Evolutionary conservation across 2,888 invertebrate genomes (phyloP), one percentile per base, ranked within the genome.

Genomic region (Steinernema hermaphroditum): DNA sequence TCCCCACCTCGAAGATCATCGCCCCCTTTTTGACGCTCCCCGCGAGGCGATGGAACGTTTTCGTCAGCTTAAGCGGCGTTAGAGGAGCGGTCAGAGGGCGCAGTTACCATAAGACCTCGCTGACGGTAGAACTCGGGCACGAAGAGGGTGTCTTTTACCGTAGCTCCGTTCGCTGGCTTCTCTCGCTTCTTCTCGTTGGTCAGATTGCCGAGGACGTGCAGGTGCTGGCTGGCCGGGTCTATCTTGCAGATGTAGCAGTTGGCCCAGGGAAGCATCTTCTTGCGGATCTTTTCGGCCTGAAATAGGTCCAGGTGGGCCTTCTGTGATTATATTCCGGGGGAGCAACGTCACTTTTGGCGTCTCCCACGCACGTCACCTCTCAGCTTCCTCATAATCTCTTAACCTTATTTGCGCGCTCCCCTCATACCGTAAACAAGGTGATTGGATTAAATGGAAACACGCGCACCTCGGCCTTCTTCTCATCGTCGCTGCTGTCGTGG

Each of bases 401-500:
- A 46, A 46, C 4, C 16, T 16, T 46, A n/a, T 16, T 46, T n/a
- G 8, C 46, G 46, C 46, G 46, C 46, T 14, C 8, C 9, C 9
- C 41, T 41, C 41, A 8, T 0, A 0, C 16, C 8, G 37, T 34
- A 62, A 29, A 74, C 22, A 71, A 41, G 24, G 24, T 72, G 43
- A 16, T 46, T 46, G 49, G 27, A 70, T 27, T 34, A 22, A 19
- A 12, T 9, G 34, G 37, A 37, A 62, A n/a, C n/a, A n/a, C n/a
- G n/a, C 71, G n/a, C 29, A 76, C 78, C 32, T 70, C 74, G 62
- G 68, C 73, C 24, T 73, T 71, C 69, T 71, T 68, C 62, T 78
- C 78, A 50, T 79, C 79, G 37, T 79, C 77, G 62, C 77, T 80
- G 68, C 79, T 77, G 62, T 79, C 77, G 43, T 71, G 62, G 37